Evolutionary conservation across 1,140 invertebrate species (phyloP).

Genomic region (Heliconius eleuchia): DNA sequence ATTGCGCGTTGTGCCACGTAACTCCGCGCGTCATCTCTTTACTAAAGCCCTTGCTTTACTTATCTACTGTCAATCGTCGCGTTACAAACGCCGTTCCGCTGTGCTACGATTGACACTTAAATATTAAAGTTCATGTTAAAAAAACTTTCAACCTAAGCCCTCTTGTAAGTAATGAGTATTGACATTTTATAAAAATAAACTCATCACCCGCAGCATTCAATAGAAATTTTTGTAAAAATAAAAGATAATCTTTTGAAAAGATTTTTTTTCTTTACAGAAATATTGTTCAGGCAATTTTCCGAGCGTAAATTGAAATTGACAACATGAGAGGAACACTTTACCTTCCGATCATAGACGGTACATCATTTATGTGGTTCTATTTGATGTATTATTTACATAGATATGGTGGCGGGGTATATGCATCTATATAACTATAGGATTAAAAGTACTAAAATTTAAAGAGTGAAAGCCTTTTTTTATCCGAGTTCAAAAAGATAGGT

Average conservation of each 20-base stretch:
- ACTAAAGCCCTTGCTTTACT: too few species aligned
- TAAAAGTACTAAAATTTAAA: too few species aligned
- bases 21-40: too few species aligned
- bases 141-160: background rate
- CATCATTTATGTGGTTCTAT: background rate
- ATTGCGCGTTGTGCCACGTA: too few species aligned
- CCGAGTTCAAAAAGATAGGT: too few species aligned
- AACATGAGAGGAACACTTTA: background rate
- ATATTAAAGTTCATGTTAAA: background rate
- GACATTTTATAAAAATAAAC: background rate
- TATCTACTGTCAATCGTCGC: too few species aligned
- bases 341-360: background rate
- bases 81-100: too few species aligned
- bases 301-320: conserved; percentile 12
- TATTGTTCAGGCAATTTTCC: background rate
- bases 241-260: background rate
- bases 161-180: background rate
- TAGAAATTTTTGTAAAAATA: background rate
- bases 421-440: too few species aligned
- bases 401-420: too few species aligned
- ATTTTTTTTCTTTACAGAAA: background rate
- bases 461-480: too few species aligned
- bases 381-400: background rate
- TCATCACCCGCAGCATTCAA: background rate
- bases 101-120: background rate